Conservation (phyloP, 2,888 invertebrate species). For the Cepaea hortensis region DNA sequence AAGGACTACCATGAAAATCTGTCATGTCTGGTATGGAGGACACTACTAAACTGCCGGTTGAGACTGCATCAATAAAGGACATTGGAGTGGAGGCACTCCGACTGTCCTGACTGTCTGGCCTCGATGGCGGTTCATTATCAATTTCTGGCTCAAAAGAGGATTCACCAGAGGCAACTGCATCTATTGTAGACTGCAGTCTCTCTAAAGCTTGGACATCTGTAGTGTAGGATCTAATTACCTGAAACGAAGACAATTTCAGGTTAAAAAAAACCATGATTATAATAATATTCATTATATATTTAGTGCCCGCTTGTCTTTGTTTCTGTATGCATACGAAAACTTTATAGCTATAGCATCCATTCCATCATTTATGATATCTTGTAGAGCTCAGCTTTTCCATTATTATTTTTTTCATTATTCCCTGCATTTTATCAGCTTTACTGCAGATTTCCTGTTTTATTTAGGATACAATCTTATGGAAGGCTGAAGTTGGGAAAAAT, state of each 20-base stretch:
- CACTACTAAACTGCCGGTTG: not conserved
- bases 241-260: not conserved
- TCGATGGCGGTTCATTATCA: slow-evolving; percentile 28
- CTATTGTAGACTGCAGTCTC: slow-evolving; percentile 49
- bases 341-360: no score
- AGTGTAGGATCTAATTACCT: slow-evolving; percentile 37
- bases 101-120: slow-evolving; percentile 37
- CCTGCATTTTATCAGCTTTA: no score
- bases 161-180: slow-evolving; percentile 49
- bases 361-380: no score
- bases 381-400: no score
- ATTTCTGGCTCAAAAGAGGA: slow-evolving; percentile 25
- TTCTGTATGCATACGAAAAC: no score
- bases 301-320: no score
- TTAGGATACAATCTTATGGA: no score
- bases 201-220: slow-evolving; percentile 47
- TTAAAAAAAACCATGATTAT: no score
- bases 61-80: not conserved
- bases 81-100: slow-evolving; percentile 15
- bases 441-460: no score
- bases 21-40: not conserved
- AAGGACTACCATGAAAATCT: not conserved
- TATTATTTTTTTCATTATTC: no score
- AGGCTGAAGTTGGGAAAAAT: no score
- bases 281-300: no score